Evolutionary conservation across 1,140 invertebrate genomes (phyloP).

Genomic region (Agrilus planipennis): DNA sequence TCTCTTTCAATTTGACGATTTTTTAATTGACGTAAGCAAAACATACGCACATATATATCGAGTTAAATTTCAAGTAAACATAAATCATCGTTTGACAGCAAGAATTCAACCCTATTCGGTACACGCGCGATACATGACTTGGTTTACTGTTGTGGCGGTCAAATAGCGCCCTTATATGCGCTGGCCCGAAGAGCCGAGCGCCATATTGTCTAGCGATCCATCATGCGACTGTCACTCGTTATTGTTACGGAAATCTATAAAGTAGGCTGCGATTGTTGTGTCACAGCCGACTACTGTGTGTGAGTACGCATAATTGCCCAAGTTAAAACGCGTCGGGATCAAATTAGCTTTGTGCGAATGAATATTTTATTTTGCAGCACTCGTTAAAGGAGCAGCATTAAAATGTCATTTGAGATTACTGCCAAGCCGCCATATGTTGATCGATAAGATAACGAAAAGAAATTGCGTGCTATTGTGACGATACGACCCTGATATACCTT

Average conservation of each 20-base stretch:
- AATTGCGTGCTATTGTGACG: no score
- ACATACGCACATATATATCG: neutral
- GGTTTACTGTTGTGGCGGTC: slow-evolving; percentile 15
- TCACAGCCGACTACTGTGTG: slow-evolving; percentile 22
- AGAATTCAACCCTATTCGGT: slow-evolving; percentile 20
- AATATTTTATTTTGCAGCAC: slow-evolving; percentile 26
- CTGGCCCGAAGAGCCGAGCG: slow-evolving; percentile 17
- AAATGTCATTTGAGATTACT: slow-evolving; percentile 12
- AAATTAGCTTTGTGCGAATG: slow-evolving; percentile 30
- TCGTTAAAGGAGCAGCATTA: slow-evolving; percentile 17
- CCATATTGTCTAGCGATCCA: slow-evolving; percentile 31
- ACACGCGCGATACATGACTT: slow-evolving; percentile 14
- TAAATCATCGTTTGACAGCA: slow-evolving; percentile 27
- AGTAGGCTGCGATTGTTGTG: slow-evolving; percentile 23
- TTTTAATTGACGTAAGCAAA: neutral
- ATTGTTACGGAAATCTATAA: slow-evolving; percentile 29
- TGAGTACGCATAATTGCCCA: slow-evolving; percentile 29
- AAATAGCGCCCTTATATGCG: slow-evolving; percentile 18
- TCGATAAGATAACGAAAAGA: no score
- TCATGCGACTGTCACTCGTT: slow-evolving; percentile 27
- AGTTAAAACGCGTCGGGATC: slow-evolving; percentile 28
- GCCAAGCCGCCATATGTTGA: no score
- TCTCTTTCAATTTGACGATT: no score
- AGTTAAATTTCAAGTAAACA: slow-evolving; percentile 22
- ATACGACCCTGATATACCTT: no score